Conservation (phyloP, 37 sponge, comb jelly and placozoan species). For the Geodia barretti region DNA sequence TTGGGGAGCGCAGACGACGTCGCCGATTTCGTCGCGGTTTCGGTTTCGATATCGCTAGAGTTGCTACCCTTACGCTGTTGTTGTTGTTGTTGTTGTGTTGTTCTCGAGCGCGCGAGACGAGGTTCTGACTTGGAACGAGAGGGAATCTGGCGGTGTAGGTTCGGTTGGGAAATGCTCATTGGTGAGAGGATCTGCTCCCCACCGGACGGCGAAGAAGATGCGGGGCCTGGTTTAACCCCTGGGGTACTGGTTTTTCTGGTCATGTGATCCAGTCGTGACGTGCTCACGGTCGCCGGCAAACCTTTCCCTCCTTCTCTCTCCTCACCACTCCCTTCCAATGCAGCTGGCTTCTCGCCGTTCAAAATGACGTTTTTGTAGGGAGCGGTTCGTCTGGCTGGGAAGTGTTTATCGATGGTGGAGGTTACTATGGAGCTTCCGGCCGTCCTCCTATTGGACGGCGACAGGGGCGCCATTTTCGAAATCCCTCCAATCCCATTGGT, state of each 20-base stretch:
- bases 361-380: conserved; percentile 8
- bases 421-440: conserved; percentile 52
- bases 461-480: background rate
- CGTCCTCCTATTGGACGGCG: conserved; percentile 1
- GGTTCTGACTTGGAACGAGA: background rate
- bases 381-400: background rate
- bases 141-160: background rate
- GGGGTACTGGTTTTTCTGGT: background rate
- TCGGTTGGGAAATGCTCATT: background rate
- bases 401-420: conserved; percentile 28
- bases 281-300: background rate
- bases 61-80: background rate
- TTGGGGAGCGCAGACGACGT: background rate
- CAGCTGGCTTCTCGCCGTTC: background rate
- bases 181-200: background rate
- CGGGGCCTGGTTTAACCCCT: background rate
- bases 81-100: background rate
- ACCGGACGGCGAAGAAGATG: too few species aligned
- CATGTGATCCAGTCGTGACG: background rate
- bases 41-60: background rate
- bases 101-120: background rate
- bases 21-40: background rate
- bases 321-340: background rate
- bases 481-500: background rate
- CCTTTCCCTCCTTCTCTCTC: background rate